Evolutionary conservation across 2,113 vertebrate species (phyloP).

Genomic region (Leptodactylus fuscus): DNA sequence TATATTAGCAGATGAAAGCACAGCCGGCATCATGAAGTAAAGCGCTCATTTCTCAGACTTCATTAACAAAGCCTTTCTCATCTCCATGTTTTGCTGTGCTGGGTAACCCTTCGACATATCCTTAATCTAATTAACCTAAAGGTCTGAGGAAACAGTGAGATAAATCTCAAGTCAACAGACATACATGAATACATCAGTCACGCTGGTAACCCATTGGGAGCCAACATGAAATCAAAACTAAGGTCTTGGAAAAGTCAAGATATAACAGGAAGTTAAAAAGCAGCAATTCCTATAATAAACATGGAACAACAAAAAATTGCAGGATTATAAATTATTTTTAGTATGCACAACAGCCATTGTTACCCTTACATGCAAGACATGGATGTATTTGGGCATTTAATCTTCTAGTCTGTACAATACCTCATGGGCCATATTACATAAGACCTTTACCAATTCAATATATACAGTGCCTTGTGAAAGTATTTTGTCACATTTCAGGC

Average conservation of each 20-base stretch:
- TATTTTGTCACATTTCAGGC: no score
- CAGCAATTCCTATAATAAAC: no score
- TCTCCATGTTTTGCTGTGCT: slow-evolving; percentile 12
- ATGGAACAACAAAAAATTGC: no score
- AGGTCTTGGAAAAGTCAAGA: background rate
- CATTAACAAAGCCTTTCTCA: slow-evolving; percentile 28
- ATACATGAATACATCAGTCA: slow-evolving; percentile 23
- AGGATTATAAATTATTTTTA: no score
- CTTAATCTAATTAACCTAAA: slow-evolving; percentile 25
- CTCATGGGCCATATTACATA: no score
- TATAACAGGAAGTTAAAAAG: background rate
- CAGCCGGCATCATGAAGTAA: background rate
- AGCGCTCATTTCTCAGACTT: background rate
- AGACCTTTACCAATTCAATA: no score
- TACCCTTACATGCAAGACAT: no score
- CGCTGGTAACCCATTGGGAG: background rate
- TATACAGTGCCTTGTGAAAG: no score
- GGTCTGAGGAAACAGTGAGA: background rate
- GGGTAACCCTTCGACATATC: background rate
- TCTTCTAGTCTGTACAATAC: no score
- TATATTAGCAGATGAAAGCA: background rate
- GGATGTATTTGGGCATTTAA: no score
- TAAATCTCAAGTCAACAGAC: slow-evolving; percentile 17
- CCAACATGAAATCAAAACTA: background rate
- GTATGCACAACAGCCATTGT: no score